Evolutionary conservation across 2,797 vertebrate genomes (phyloP), one percentile per base, ranked within the genome.

Genomic region (Trachurus trachurus): DNA sequence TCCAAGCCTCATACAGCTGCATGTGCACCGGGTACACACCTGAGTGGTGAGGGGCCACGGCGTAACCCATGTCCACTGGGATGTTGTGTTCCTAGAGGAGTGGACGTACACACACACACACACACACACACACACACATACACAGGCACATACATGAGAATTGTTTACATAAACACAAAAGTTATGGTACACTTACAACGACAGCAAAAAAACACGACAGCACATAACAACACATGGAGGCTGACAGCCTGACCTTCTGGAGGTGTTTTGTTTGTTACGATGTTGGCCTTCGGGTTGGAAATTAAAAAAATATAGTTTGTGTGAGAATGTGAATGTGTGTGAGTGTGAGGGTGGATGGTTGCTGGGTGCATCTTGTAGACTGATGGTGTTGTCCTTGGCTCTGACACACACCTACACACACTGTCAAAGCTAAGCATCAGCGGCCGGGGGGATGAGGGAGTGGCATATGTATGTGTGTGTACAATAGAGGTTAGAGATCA

Each of bases 1-100:
- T 98, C 98, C 98, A 99, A 6, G 98, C 97, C 88, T 98, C 96
- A 10, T 99, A 99, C 9, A 99, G 96, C 93, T 99, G 98, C 78
- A 97, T 76, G 78, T 99, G 98, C 21, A 99, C 97, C 0, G 98
- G 98, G 89, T 99, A 99, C 64, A 99, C 98, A 0, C 98, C 98
- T 0, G 98, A 99, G 92, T 99, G 98, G 90, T 99, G 98, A 0
- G 98, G 98, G 3, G 98, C 97, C 85, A 99, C 98, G 0, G 98
- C 98, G 2, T 99, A 99, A 53, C 98, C 98, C 96, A 98, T 96
- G 90, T 96, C 91, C 1, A 96, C 96, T 0, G 98, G 98, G 88
- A 99, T 99, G 77, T 96, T 96, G 21, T 99, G 98, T 63, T 97
- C 97, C 98, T 99, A 90, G 26, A 60, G 85, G 50, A 3, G 65